phyloP scores from a whole-genome alignment of 2,797 vertebrate species.

The Microcaecilia unicolor region DNA sequence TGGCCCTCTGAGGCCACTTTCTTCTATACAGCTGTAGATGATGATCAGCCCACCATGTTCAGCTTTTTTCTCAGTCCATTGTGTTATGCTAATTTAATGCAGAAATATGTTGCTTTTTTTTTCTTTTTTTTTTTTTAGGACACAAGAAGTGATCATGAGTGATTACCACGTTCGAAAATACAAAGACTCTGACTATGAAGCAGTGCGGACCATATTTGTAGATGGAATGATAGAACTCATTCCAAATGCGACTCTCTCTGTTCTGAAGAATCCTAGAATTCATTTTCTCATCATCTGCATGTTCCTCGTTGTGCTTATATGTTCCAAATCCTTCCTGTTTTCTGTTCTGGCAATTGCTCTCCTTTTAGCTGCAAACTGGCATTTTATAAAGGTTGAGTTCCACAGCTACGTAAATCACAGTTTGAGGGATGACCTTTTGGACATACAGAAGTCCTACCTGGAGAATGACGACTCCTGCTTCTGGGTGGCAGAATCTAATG shows the following conservation, averaged over 20 bases:
- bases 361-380: not conserved
- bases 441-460: constrained; percentile 34
- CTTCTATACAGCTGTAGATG: no score
- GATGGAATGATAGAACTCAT: constrained; percentile 60
- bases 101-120: no score
- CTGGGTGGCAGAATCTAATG: constrained; percentile 29
- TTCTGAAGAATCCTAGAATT: constrained; percentile 44
- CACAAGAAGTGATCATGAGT: constrained; percentile 19
- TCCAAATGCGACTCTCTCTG: constrained; percentile 42
- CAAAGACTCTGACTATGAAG: constrained; percentile 37
- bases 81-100: no score
- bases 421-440: constrained; percentile 21
- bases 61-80: no score
- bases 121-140: no score
- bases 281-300: not conserved
- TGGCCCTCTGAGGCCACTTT: no score
- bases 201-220: constrained; percentile 52
- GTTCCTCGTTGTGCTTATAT: not conserved
- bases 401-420: not conserved
- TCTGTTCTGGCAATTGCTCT: not conserved
- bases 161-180: constrained; percentile 49
- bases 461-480: constrained; percentile 15
- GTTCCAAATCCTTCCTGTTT: not conserved
- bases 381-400: not conserved
- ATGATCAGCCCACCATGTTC: no score